These are phyloP conservation scores for Leptatherina wallacei DNA, from an alignment of 2,797 vertebrate species.

Conservation along the genomic window DNA sequence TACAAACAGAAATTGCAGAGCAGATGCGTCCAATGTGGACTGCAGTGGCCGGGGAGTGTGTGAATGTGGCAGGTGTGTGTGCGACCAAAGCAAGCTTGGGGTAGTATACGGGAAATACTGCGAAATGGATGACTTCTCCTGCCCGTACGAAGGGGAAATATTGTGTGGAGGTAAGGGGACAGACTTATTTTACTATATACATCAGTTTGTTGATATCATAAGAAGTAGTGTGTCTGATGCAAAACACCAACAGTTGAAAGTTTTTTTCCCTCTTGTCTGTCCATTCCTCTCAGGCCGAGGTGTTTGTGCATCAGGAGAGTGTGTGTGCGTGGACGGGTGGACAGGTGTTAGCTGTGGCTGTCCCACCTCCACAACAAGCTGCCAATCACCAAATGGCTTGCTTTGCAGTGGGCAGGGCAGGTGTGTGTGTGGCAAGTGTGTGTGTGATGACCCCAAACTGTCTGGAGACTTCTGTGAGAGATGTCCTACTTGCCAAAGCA, in stretches of 20 bases:
- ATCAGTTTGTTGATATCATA: neutral
- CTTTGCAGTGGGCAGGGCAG: conserved; percentile 90
- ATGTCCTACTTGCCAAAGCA: conserved; percentile 88
- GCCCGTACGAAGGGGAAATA: conserved; percentile 86
- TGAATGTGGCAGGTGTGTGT: conserved; percentile 90
- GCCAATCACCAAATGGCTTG: conserved; percentile 84
- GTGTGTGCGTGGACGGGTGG: conserved; percentile 89
- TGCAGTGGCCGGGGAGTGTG: conserved; percentile 92
- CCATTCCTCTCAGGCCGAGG: conserved; percentile 85
- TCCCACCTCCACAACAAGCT: conserved; percentile 82
- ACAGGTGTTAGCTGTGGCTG: conserved; percentile 91
- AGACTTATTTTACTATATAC: neutral
- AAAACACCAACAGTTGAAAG: neutral
- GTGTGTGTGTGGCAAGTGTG: conserved; percentile 91
- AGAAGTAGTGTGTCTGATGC: neutral
- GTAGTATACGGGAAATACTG: conserved; percentile 91
- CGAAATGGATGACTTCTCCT: conserved; percentile 95
- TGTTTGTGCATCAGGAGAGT: conserved; percentile 88
- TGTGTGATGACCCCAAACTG: conserved; percentile 85
- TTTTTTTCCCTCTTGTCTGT: conserved; percentile 1
- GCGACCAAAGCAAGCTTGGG: conserved; percentile 88
- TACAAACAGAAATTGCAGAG: conserved; percentile 62
- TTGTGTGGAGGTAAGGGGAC: conserved; percentile 89
- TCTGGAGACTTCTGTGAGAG: conserved; percentile 91
- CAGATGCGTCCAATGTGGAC: conserved; percentile 72